A percentile compares a stretch with the other conserved stretches of the same genome.
phyloP scores from a whole-genome alignment of 1,140 invertebrate species.

The Drosophila bocqueti region DNA sequence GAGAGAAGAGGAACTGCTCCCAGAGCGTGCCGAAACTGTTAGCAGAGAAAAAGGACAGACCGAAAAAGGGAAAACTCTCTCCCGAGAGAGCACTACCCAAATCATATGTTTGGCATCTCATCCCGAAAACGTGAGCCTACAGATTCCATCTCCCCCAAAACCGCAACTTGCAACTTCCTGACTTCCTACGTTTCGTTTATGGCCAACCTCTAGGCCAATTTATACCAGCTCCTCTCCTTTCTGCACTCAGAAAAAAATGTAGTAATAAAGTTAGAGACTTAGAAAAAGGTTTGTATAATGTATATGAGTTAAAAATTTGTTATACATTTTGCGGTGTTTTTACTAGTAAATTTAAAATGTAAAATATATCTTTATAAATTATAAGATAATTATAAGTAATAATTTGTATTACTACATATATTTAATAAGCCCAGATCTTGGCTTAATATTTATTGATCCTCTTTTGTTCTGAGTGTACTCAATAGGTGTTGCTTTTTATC shows the following conservation, averaged over 20 bases:
- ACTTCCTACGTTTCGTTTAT: constrained; percentile 72
- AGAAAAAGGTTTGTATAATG: not conserved
- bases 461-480: not conserved
- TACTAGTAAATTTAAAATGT: not conserved
- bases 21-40: not conserved
- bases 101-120: constrained; percentile 68
- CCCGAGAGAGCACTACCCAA: constrained; percentile 3
- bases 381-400: too few relatives aligned
- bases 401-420: too few relatives aligned
- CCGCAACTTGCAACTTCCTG: constrained; percentile 76
- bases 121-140: constrained; percentile 27
- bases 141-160: constrained; percentile 54
- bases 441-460: not conserved
- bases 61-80: constrained; percentile 5
- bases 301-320: too few relatives aligned
- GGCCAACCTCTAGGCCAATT: constrained; percentile 23
- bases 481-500: constrained; percentile 52
- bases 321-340: not conserved
- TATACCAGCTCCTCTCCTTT: not conserved
- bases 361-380: not conserved
- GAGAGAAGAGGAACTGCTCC: constrained; percentile 2
- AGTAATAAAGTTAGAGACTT: not conserved
- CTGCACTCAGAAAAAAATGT: not conserved
- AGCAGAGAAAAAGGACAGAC: not conserved
- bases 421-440: not conserved